Percentiles rank a stretch among this genome's conserved stretches.
Evolutionary conservation across 2,888 invertebrate species (phyloP).

Genomic region (Labia minor): DNA sequence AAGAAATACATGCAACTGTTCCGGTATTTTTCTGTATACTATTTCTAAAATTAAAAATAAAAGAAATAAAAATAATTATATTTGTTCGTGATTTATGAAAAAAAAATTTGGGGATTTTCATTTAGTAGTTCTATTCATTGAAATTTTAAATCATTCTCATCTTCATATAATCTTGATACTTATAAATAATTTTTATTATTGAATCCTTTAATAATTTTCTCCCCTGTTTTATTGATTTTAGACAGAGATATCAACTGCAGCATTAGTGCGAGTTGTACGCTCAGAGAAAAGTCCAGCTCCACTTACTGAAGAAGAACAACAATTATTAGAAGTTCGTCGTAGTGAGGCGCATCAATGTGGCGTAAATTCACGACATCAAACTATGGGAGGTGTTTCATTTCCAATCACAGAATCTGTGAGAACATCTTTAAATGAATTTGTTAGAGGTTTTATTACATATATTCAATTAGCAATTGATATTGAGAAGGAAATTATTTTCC

Average conservation of each 20-base stretch:
- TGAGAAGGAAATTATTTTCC: slow-evolving; percentile 74
- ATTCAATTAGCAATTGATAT: slow-evolving; percentile 72
- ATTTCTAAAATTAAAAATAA: too few species aligned
- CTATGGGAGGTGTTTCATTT: slow-evolving; percentile 78
- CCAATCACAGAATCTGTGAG: slow-evolving; percentile 74
- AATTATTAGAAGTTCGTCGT: slow-evolving; percentile 64
- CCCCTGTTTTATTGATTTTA: too few species aligned
- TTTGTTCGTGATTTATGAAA: too few species aligned
- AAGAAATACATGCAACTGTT: slow-evolving; percentile 84
- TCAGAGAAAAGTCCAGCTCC: slow-evolving; percentile 56
- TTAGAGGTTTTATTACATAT: slow-evolving; percentile 68
- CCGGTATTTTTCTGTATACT: slow-evolving; percentile 41
- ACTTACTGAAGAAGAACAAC: slow-evolving; percentile 77
- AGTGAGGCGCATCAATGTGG: slow-evolving; percentile 56
- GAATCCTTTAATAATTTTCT: too few species aligned
- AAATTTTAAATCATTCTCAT: not conserved
- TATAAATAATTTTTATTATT: too few species aligned
- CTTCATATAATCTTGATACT: too few species aligned
- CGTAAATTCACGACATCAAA: slow-evolving; percentile 74
- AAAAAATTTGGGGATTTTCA: too few species aligned
- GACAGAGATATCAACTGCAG: not conserved
- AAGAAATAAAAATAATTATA: too few species aligned
- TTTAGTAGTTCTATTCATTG: too few species aligned
- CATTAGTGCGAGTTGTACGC: not conserved
- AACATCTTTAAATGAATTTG: slow-evolving; percentile 62